Base-by-base conservation (phyloP, 2,888 invertebrate genomes). In the Nemoura dubitans region DNA sequence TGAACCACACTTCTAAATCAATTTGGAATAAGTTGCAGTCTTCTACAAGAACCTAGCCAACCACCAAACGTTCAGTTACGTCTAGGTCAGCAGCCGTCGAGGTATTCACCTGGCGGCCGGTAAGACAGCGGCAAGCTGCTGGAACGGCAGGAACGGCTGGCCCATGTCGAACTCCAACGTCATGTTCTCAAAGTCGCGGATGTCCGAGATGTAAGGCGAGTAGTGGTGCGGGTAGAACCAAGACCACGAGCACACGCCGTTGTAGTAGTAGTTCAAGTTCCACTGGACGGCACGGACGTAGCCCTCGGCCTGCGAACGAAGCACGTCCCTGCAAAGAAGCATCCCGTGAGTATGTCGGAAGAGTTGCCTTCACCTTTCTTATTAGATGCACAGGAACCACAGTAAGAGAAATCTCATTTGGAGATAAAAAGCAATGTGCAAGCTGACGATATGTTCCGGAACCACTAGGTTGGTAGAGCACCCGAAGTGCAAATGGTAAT, bases 181-280 rank as follows among this genome's bases (percentile, higher is more conserved):
- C 89, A 96, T 92, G 89, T 96, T 92, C 88, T 94, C 93, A 90
- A 99, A 98, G 87, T 96, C 95, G 89, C 94, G 95, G 59, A 99
- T 94, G 91, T 99, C 99, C 1, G 98, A 98, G 89, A 98, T 96
- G 91, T 96, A 99, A 0, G 99, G 99, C 0, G 99, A 97, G 92
- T 99, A 99, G 92, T 99, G 99, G 90, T 97, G 97, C 0, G 98
- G 98, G 92, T 98, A 99, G 92, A 94, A 99, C 99, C 99, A 99
- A 42, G 97, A 97, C 99, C 99, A 99, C 0, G 98, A 98, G 85
- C 96, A 96, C 81, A 98, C 97, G 6, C 99, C 99, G 90, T 97
- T 95, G 92, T 98, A 99, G 91, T 99, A 99, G 91, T 99, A 99
- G 90, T 96, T 94, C 26, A 99, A 93, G 90, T 98, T 98, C 99